phyloP scores from a whole-genome alignment of 2,797 vertebrate species.

The Coranthus polyacanthus region DNA sequence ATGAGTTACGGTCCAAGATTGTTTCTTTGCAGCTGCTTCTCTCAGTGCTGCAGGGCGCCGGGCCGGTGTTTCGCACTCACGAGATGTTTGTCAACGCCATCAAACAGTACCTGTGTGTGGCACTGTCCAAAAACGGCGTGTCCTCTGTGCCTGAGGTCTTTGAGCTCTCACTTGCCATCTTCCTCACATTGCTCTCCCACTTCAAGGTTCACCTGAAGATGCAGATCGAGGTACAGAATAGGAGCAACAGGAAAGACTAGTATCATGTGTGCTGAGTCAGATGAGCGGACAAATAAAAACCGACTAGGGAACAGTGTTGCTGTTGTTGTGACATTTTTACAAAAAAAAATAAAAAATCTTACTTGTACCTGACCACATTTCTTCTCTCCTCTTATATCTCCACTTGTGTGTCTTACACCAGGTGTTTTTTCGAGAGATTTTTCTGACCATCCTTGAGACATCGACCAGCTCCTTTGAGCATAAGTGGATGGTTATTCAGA shows the following conservation, averaged over 20 bases:
- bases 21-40: conserved; percentile 96
- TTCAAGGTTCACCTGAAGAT: conserved; percentile 98
- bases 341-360: neutral
- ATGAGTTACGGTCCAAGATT: conserved; percentile 95
- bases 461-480: conserved; percentile 97
- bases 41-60: conserved; percentile 94
- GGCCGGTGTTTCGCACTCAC: conserved; percentile 94
- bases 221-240: conserved; percentile 93
- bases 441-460: conserved; percentile 97
- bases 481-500: conserved; percentile 99
- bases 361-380: neutral
- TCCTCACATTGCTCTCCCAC: conserved; percentile 95
- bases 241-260: neutral
- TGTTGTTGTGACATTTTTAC: neutral
- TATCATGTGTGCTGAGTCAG: neutral
- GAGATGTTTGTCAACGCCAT: conserved; percentile 99
- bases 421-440: conserved; percentile 99
- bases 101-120: conserved; percentile 98
- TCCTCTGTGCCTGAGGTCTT: conserved; percentile 98
- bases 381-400: neutral
- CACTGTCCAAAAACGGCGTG: conserved; percentile 96
- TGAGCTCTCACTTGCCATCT: conserved; percentile 96
- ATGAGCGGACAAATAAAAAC: no score
- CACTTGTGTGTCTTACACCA: conserved; percentile 64
- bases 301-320: neutral